Conservation (phyloP, 2,113 vertebrate genomes). For the Gambusia affinis region DNA sequence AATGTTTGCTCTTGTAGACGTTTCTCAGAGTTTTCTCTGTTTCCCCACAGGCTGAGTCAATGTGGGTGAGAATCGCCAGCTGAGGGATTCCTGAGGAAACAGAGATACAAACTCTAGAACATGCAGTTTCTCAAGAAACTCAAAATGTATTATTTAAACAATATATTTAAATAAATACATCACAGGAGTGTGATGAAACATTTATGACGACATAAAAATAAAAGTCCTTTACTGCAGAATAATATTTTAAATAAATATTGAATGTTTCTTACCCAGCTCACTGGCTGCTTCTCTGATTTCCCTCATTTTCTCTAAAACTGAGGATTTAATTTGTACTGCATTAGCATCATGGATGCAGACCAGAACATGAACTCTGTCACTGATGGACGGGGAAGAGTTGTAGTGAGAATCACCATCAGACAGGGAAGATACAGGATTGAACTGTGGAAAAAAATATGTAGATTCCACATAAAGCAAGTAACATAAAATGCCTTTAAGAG, state of each 20-base stretch:
- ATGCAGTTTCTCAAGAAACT: too few species aligned
- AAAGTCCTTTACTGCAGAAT: too few species aligned
- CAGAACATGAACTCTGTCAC: constrained; percentile 36
- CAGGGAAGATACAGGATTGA: constrained; percentile 14
- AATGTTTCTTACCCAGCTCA: neutral
- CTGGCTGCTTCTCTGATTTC: constrained; percentile 27
- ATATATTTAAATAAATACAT: neutral
- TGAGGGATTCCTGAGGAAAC: neutral
- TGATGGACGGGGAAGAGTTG: constrained; percentile 4
- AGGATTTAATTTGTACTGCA: neutral
- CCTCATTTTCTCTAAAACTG: constrained; percentile 33
- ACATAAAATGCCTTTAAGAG: neutral
- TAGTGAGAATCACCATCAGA: neutral
- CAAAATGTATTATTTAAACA: too few species aligned
- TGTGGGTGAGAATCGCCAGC: neutral
- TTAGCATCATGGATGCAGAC: constrained; percentile 31
- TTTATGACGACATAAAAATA: too few species aligned
- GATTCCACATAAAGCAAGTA: neutral
- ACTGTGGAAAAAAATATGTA: constrained; percentile 7
- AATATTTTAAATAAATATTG: too few species aligned
- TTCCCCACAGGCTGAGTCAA: neutral
- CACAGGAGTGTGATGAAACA: neutral
- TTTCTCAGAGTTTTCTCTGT: neutral
- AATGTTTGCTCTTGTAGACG: neutral
- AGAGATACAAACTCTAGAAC: neutral